Percentiles rank a stretch among this genome's conserved stretches.
Conservation (phyloP, 2,888 invertebrate species). For the Agrilus mali region DNA sequence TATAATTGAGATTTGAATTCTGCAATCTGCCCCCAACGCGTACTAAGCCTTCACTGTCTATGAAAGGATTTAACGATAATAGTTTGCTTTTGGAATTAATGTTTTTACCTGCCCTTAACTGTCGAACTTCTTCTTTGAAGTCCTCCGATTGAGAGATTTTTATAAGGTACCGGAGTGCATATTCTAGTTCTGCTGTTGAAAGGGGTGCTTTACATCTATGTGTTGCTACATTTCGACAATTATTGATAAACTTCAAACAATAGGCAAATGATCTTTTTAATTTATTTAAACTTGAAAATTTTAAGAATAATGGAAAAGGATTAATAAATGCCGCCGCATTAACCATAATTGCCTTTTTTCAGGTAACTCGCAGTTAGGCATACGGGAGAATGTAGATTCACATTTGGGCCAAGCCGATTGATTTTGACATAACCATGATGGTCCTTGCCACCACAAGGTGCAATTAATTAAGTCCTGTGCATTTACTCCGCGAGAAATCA, state of each 20-base stretch:
- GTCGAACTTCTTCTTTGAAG: not conserved
- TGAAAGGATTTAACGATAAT: conserved; percentile 1
- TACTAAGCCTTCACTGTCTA: conserved; percentile 2
- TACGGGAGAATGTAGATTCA: not conserved
- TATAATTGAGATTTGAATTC: conserved; percentile 1
- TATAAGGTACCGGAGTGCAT: not conserved
- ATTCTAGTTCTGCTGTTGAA: conserved; percentile 1
- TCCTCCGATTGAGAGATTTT: conserved; percentile 1
- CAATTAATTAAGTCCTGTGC: conserved; percentile 1
- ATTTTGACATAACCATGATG: no score
- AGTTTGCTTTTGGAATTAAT: conserved; percentile 2
- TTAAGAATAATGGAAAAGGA: not conserved
- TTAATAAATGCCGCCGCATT: not conserved
- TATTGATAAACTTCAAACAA: conserved; percentile 3
- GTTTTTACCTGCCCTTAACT: not conserved
- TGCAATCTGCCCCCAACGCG: conserved; percentile 4
- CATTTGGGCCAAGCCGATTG: no score
- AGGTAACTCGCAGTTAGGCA: not conserved
- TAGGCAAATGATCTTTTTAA: conserved; percentile 3
- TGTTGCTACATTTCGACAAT: not conserved
- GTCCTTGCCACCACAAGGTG: conserved; percentile 10
- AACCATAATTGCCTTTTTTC: not conserved
- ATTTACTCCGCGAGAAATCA: conserved; percentile 18
- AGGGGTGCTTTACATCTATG: not conserved
- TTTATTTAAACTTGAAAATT: conserved; percentile 2